These are phyloP conservation scores for Enteromius thamalakanensis DNA, from an alignment of 2,797 vertebrate genomes.

Conservation along the genomic window DNA sequence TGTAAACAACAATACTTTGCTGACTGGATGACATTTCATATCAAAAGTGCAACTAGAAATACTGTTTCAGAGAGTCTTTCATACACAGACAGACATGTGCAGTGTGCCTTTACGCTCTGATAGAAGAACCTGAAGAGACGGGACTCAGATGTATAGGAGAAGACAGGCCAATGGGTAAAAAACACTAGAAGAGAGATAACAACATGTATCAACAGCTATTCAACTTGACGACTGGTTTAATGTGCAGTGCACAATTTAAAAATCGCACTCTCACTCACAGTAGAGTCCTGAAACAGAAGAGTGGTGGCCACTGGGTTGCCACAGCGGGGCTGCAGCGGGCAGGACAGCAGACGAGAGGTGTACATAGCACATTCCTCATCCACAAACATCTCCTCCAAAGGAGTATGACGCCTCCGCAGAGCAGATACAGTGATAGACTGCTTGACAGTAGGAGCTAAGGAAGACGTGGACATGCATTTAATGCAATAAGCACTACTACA, in stretches of 20 bases:
- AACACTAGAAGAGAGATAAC: slow-evolving; percentile 69
- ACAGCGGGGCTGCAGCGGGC: slow-evolving; percentile 66
- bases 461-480: background rate
- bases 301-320: slow-evolving; percentile 75
- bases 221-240: background rate
- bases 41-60: slow-evolving; percentile 30
- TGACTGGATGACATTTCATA: background rate
- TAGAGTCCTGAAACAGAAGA: slow-evolving; percentile 72
- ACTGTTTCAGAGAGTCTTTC: slow-evolving; percentile 17
- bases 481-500: background rate
- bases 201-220: slow-evolving; percentile 14
- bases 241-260: background rate
- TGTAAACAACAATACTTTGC: slow-evolving; percentile 3
- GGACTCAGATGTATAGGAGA: slow-evolving; percentile 38
- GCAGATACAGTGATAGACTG: slow-evolving; percentile 47
- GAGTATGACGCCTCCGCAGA: slow-evolving; percentile 66
- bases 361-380: slow-evolving; percentile 79
- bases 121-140: slow-evolving; percentile 1
- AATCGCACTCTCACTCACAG: slow-evolving; percentile 65
- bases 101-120: slow-evolving; percentile 34
- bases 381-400: slow-evolving; percentile 72
- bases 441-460: background rate
- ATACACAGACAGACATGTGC: slow-evolving; percentile 3
- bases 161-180: slow-evolving; percentile 70
- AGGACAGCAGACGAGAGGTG: slow-evolving; percentile 59